Evolutionary conservation across 2,888 invertebrate genomes (phyloP), one percentile per base, ranked within the genome.

Genomic region (Chouioia cunea): DNA sequence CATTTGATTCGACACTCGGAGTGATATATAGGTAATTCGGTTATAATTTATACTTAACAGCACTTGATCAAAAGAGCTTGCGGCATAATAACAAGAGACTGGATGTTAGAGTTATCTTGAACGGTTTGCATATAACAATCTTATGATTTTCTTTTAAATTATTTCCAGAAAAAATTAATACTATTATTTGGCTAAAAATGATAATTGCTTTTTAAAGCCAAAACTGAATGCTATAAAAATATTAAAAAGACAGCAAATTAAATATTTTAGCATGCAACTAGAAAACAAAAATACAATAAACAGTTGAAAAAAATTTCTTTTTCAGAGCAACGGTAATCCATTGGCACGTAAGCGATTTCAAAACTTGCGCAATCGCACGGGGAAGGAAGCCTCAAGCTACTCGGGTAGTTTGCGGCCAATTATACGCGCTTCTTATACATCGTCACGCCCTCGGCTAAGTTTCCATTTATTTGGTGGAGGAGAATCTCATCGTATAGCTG

Each of bases 281-380:
- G 4, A 10, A 10, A 36, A 36, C 36, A 36, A 36, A 36, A 36
- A 10, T 36, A 10, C 10, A 36, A 12, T 36, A 36, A 1, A 10
- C 36, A 36, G 10, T 36, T 36, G 2, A 36, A 36, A 36, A 36
- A 36, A 36, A 10, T 6, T 36, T 50, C 18, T 54, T 53, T 43
- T 36, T 23, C 44, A 10, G 12, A 6, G 8, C 14, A 3, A 20
- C 53, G 65, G 54, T 71, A 77, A 77, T 77, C 77, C 73, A 52
- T 65, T 43, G 58, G 27, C 22, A 10, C 36, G n/a, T 47, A 52
- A 65, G 50, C 74, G 76, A 77, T 77, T 75, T 75, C 72, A 75
- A 71, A 65, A 47, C 63, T 78, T 77, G 71, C 72, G 76, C 62
- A 77, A 78, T 52, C 4, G n/a, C 46, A 22, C 18, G 4, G 46